Conservation (phyloP, 2,113 vertebrate species). For the Gila orcuttii region DNA sequence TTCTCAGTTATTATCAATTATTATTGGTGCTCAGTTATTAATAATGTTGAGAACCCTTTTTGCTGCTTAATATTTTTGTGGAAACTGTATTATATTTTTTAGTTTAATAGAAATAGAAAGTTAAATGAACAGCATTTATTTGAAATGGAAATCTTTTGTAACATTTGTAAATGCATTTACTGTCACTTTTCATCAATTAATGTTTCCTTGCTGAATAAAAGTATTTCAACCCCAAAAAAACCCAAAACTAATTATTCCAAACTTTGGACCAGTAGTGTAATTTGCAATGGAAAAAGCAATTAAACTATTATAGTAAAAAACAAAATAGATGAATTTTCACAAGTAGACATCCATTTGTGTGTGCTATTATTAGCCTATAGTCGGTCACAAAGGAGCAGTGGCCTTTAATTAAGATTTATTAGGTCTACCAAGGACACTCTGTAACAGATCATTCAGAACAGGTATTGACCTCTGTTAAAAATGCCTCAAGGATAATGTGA, state of each 20-base stretch:
- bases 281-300: background rate
- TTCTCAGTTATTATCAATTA: no score
- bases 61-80: no score
- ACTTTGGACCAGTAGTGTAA: background rate
- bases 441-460: constrained; percentile 20
- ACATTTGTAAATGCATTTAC: no score
- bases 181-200: no score
- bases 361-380: constrained; percentile 13
- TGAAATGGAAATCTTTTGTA: no score
- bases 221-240: no score
- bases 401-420: constrained; percentile 43
- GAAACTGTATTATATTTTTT: no score
- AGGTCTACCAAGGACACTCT: constrained; percentile 23
- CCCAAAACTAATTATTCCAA: background rate
- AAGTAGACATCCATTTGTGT: background rate
- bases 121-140: no score
- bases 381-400: background rate
- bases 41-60: no score
- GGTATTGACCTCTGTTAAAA: constrained; percentile 28
- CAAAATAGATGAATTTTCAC: background rate
- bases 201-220: no score
- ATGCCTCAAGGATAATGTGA: constrained; percentile 30
- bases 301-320: background rate
- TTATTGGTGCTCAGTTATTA: no score
- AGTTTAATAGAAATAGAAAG: no score